Evolutionary conservation across 2,888 invertebrate genomes (phyloP).

Genomic region (Hydrotaea cyrtoneurina): DNA sequence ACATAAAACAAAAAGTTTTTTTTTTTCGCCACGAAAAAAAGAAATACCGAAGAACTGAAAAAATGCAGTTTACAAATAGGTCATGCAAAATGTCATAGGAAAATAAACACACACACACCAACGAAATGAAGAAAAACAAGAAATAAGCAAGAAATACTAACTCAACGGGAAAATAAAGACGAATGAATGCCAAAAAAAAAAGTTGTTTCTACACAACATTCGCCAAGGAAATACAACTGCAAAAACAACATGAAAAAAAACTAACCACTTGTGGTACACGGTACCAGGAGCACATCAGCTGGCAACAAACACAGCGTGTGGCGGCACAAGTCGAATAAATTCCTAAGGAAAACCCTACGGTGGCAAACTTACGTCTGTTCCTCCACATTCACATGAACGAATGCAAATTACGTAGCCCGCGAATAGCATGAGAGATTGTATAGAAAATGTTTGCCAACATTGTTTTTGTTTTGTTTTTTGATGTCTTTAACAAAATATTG

Average conservation of each 20-base stretch:
- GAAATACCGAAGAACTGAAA: constrained; percentile 31
- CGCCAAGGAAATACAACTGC: background rate
- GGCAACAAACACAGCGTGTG: background rate
- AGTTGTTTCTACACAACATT: background rate
- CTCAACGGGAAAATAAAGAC: background rate
- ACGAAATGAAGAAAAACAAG: background rate
- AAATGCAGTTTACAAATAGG: constrained; percentile 52
- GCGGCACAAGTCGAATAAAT: constrained; percentile 24
- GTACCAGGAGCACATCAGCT: constrained; percentile 51
- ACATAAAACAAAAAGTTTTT: constrained; percentile 59
- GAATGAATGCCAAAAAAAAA: constrained; percentile 33
- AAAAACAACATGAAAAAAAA: constrained; percentile 18
- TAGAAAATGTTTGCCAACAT: constrained; percentile 25
- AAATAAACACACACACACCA: too few relatives aligned
- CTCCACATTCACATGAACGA: background rate
- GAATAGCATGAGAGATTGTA: background rate
- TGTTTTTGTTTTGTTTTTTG: background rate
- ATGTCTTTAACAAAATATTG: too few relatives aligned
- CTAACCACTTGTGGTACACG: constrained; percentile 7
- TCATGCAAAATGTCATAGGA: constrained; percentile 58
- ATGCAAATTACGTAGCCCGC: constrained; percentile 41
- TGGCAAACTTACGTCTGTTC: too few relatives aligned
- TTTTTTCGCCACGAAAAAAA: constrained; percentile 20
- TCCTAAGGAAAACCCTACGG: constrained; percentile 50
- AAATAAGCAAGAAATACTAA: background rate